Evolutionary conservation across 2,113 vertebrate species (phyloP), one percentile per base, ranked within the genome.

Genomic region (Nibea albiflora): DNA sequence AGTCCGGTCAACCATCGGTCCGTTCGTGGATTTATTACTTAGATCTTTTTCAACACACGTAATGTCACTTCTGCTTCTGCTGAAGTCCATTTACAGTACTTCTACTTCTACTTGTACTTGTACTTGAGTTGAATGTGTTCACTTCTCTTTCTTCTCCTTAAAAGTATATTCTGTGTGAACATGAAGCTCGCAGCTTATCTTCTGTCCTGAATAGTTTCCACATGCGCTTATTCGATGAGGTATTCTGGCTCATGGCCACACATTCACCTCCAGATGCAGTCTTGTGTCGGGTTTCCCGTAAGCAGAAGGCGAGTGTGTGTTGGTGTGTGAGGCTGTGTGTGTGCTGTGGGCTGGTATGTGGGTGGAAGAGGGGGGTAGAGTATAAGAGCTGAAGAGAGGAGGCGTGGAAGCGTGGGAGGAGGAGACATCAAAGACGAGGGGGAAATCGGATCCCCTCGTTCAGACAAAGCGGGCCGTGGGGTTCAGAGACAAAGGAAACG

Each of bases 361-460:
- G 20, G 47, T 46, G 35, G 35, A 39, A n/a, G 31, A 6, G 0
- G 9, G 26, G 26, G 7, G 58, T n/a, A 83, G 12, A 31, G 35
- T 39, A 39, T 31, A 28, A 9, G n/a, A 26, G 19, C 63, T 53
- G 62, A 39, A 73, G 68, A 76, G 63, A 44, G 77, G 66, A 85
- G 85, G 80, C 46, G 50, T 83, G 71, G 72, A 74, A 71, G 81
- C 75, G 73, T 89, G 88, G 91, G 90, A 85, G 92, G 92, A 86
- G 87, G 90, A 81, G 89, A 92, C 90, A 90, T 94, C 89, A 93
- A 94, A 95, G 84, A 68, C 53, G 7, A 74, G 28, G 87, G 35
- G 88, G 92, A 90, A 94, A 94, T 90, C 16, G 74, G 88, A 93
- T 90, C 91, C 91, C 78, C 81, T 81, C 65, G 67, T 67, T 67